These are phyloP conservation scores for Scrobipalpa costella DNA, from an alignment of 2,888 invertebrate species.

Conservation along the genomic window DNA sequence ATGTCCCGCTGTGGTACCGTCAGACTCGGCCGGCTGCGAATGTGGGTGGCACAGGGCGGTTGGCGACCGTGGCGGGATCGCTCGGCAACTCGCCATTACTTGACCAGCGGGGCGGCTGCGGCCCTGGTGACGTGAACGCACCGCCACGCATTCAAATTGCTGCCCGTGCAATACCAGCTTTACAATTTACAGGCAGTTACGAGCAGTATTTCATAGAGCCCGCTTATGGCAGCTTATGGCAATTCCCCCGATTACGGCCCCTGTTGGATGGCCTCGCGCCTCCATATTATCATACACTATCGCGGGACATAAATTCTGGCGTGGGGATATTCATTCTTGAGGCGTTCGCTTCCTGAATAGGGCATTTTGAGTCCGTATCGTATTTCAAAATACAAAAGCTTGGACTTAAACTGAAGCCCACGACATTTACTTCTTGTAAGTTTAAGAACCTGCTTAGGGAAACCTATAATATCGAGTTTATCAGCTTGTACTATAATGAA, in stretches of 20 bases:
- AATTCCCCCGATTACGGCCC: conserved; percentile 19
- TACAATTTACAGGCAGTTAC: conserved; percentile 22
- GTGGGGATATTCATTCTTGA: conserved; percentile 9
- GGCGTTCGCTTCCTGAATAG: conserved; percentile 14
- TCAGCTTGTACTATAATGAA: background rate
- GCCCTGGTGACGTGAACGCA: background rate
- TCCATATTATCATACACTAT: conserved; percentile 21
- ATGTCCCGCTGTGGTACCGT: conserved; percentile 2
- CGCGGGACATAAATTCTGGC: conserved; percentile 12
- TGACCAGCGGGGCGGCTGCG: conserved; percentile 27
- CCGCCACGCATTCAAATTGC: conserved; percentile 13
- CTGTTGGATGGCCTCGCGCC: conserved; percentile 7
- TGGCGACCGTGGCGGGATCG: background rate
- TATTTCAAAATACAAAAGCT: conserved; percentile 18
- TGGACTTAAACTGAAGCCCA: background rate
- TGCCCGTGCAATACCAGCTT: conserved; percentile 16
- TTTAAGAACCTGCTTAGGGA: background rate
- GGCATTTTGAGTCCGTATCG: background rate
- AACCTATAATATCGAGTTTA: background rate
- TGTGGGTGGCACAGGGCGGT: conserved; percentile 20
- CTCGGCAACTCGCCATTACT: conserved; percentile 28
- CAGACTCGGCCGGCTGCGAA: conserved; percentile 4
- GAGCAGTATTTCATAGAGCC: conserved; percentile 20
- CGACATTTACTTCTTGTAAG: background rate
- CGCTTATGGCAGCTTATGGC: conserved; percentile 13